These are phyloP conservation scores for Gobionotothen gibberifrons DNA, from an alignment of 2,797 vertebrate species.

Conservation along the genomic window DNA sequence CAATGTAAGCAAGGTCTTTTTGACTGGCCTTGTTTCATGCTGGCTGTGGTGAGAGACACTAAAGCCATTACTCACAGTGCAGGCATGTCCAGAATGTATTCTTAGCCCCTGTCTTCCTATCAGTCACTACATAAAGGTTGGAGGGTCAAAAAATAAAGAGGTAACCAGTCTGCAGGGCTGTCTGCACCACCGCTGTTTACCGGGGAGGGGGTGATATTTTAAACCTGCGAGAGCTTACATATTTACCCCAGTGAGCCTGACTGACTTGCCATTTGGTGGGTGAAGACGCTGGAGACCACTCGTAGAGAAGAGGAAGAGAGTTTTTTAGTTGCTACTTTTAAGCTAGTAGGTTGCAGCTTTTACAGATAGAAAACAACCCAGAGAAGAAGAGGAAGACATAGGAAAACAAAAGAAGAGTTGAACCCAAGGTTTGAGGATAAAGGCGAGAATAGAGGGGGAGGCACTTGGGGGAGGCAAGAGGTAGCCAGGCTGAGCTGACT, in stretches of 20 bases:
- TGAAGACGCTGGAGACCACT: slow-evolving; percentile 71
- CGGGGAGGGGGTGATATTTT: slow-evolving; percentile 80
- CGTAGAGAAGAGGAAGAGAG: slow-evolving; percentile 46
- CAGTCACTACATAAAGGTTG: slow-evolving; percentile 89
- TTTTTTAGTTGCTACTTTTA: slow-evolving; percentile 25
- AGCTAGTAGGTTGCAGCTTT: slow-evolving; percentile 38
- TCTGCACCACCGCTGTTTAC: slow-evolving; percentile 85
- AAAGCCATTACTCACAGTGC: slow-evolving; percentile 87
- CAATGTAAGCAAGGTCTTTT: slow-evolving; percentile 72
- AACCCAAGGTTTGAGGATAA: slow-evolving; percentile 33
- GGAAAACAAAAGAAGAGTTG: slow-evolving; percentile 25
- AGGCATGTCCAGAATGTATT: slow-evolving; percentile 91
- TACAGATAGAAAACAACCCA: slow-evolving; percentile 22
- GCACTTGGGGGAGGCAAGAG: slow-evolving; percentile 47
- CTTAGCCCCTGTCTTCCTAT: slow-evolving; percentile 87
- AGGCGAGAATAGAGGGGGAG: slow-evolving; percentile 36
- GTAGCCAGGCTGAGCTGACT: slow-evolving; percentile 80
- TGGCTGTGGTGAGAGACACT: slow-evolving; percentile 77
- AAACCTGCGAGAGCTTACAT: slow-evolving; percentile 82
- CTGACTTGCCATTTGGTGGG: slow-evolving; percentile 82
- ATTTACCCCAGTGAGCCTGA: slow-evolving; percentile 83
- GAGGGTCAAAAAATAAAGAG: slow-evolving; percentile 94
- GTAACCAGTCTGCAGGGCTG: slow-evolving; percentile 86
- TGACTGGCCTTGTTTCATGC: slow-evolving; percentile 83
- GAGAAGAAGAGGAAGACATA: slow-evolving; percentile 34